Percentiles rank a stretch among this genome's conserved stretches.
Evolutionary conservation across 2,113 vertebrate species (phyloP).

Genomic region (Neotoma lepida): DNA sequence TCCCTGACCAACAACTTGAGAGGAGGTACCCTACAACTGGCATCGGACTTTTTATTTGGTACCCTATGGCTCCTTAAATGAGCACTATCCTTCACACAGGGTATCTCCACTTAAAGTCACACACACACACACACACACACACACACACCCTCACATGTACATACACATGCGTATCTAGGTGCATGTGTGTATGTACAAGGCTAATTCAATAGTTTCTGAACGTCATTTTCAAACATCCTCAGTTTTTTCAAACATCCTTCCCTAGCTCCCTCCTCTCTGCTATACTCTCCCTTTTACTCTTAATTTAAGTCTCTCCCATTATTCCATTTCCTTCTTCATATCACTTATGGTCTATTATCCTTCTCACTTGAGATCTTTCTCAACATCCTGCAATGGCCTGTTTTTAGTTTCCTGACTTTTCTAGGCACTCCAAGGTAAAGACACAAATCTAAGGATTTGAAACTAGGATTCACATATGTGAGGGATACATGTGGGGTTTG

Average conservation of each 20-base stretch:
- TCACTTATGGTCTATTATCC: neutral
- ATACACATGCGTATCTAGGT: neutral
- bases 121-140: neutral
- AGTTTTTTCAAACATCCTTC: neutral
- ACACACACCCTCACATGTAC: neutral
- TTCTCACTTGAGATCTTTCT: neutral
- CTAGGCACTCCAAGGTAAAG: neutral
- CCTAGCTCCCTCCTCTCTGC: neutral
- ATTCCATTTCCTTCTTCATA: neutral
- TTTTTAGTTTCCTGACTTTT: neutral
- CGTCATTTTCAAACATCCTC: no score
- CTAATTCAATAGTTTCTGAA: neutral
- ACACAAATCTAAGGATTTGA: neutral
- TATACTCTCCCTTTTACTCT: neutral
- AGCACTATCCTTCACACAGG: neutral
- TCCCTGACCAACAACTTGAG: neutral
- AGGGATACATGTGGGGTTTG: neutral
- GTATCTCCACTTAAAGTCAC: neutral
- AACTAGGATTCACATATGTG: neutral
- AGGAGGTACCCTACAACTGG: neutral
- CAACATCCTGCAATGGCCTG: rapidly evolving
- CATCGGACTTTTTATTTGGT: neutral
- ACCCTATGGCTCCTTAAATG: neutral
- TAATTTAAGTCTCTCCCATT: neutral
- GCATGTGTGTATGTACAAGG: neutral